Base-by-base conservation (phyloP, 2,888 invertebrate species). In the Cordilura impudica region DNA sequence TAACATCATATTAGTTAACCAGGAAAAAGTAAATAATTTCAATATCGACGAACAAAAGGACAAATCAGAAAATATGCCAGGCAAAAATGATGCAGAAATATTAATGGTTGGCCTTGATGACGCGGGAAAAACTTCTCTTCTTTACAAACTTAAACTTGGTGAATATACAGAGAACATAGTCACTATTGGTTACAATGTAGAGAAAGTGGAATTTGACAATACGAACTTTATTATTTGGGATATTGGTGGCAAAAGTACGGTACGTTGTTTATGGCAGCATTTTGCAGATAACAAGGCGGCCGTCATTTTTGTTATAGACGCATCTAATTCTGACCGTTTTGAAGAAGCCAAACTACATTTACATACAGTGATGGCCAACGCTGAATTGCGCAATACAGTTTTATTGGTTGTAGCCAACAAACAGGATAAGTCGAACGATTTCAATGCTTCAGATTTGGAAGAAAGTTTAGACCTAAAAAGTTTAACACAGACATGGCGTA, bases 111-210 rank as follows among this genome's bases (percentile, higher is more conserved):
- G 87, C 8, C 60, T 86, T 16, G 86, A 86, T 66, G 84, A 83
- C 43, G 85, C 86, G 4, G 86, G 87, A 14, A 86, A 87, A 69
- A 87, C 86, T 8, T 85, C 85, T 14, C 82, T 85, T 31, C 81
- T 86, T 0, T 86, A 86, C 79, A 85, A 86, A 67, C 74, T 86
- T 8, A 87, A 88, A 76, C 65, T 85, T 21, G 86, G 85, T 47
- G 81, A 83, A 5, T 77, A 84, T 0, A 49, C 83, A 14, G 82
- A 84, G 14, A 85, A 83, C 1, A 84, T 88, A 63, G 86, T 86
- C 3, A 88, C 88, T 5, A 84, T 87, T 65, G 88, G 88, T 0
- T 87, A 87, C n/a, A 87, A 88, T 81, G 87, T 87, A 0, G 87
- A 88, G 70, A 84, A 85, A 4, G 80, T 87, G 1, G 82, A 86